Base-by-base conservation (phyloP, 2,113 vertebrate genomes). In the Seriola dumerili region DNA sequence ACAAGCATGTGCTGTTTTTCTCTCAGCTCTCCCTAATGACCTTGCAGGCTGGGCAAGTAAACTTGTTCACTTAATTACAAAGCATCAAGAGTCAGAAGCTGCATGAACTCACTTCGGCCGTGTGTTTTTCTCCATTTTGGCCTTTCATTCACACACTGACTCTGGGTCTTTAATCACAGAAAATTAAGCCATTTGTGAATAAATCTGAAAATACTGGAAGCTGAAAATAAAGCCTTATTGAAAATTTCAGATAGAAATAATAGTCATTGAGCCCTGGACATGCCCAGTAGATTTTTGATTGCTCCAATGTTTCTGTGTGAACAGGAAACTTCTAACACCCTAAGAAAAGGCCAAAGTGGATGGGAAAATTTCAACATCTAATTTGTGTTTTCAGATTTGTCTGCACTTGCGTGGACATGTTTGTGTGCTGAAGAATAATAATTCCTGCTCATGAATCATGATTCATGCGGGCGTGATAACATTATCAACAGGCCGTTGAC, bases 1-100 rank as follows among this genome's bases (percentile, higher is more conserved):
- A 93, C 85, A 92, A 88, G 86, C 91, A 88, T 90, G 89, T 92
- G 92, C 71, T 91, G 77, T 89, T 89, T 81, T 59, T 3, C 80
- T 91, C 81, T 66, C 78, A 57, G 62, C 68, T 85, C 83, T 89
- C 65, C 62, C 69, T 83, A 84, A 88, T 86, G 89, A 91, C 86
- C 81, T 87, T 81, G 69, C 10, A 48, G 65, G 62, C 25, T 74
- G 40, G n/a, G 17, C 72, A 69, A 48, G 48, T 40, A 63, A 80
- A 83, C 66, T 34, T 57, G 67, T 72, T 77, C 67, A 29, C 62
- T 58, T 75, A 46, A 85, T 83, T 65, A 69, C 21, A 40, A 55
- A 83, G 79, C 77, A 77, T 73, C 40, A 78, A 78, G 71, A 86
- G 66, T 83, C 58, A 66, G 55, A 17, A 50, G 59, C 23, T 2